Conservation (phyloP, 1,140 invertebrate species). For the Bombus picipes region DNA sequence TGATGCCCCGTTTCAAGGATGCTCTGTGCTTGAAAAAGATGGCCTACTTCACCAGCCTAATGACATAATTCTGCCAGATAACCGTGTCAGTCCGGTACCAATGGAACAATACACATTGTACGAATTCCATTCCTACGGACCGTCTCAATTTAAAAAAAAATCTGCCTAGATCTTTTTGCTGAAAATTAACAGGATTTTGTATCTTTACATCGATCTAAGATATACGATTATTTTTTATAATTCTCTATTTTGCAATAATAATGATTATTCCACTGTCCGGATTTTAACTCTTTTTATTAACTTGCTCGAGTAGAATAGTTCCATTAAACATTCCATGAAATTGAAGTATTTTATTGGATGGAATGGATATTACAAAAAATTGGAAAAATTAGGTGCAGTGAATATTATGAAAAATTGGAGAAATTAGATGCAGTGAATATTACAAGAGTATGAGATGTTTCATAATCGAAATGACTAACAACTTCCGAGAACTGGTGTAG, state of each 20-base stretch:
- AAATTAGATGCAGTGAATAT: too few species aligned
- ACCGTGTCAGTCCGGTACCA: constrained; percentile 17
- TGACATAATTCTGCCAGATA: constrained; percentile 47
- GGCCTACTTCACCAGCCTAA: constrained; percentile 39
- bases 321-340: neutral
- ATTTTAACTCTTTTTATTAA: neutral
- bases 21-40: constrained; percentile 33
- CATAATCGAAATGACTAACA: neutral
- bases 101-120: constrained; percentile 21
- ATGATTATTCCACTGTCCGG: neutral
- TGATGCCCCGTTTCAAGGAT: constrained; percentile 8
- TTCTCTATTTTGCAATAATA: neutral
- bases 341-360: neutral
- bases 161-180: neutral
- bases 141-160: neutral
- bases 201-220: neutral
- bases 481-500: neutral
- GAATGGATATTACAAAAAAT: neutral
- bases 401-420: too few species aligned
- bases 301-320: neutral
- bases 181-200: neutral
- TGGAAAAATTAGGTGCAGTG: too few species aligned
- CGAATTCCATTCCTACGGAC: neutral
- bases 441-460: too few species aligned
- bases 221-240: neutral